Evolutionary conservation across 1,140 invertebrate species (phyloP).

Genomic region (Aphidius ervi): DNA sequence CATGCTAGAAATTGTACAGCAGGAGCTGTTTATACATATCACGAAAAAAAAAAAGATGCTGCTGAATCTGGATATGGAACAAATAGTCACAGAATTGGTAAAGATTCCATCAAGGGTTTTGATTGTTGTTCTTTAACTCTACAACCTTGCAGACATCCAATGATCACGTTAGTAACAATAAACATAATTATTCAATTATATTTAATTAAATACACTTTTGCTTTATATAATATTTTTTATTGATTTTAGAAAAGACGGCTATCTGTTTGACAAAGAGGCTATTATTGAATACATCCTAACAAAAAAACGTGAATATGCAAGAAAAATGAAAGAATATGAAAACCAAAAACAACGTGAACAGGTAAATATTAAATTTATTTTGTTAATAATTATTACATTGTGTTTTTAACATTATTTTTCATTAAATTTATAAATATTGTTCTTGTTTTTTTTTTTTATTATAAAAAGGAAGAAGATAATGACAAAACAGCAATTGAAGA

Average conservation of each 20-base stretch:
- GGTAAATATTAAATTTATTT: conserved; percentile 33
- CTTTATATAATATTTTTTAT: conserved; percentile 18
- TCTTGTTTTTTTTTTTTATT: conserved; percentile 3
- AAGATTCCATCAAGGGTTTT: conserved; percentile 97
- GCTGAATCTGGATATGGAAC: conserved; percentile 87
- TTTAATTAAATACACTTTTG: conserved; percentile 10
- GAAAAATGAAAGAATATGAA: conserved; percentile 91
- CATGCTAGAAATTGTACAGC: conserved; percentile 98
- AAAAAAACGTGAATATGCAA: conserved; percentile 89
- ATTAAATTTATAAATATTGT: background rate
- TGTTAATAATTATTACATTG: background rate
- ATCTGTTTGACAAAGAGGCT: conserved; percentile 95
- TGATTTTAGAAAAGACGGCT: conserved; percentile 80
- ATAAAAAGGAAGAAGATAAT: conserved; percentile 53
- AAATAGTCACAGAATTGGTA: conserved; percentile 79
- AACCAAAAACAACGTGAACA: conserved; percentile 77
- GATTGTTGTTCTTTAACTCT: conserved; percentile 96
- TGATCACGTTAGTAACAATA: conserved; percentile 66
- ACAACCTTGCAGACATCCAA: conserved; percentile 89
- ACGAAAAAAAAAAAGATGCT: conserved; percentile 96
- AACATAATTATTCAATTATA: conserved; percentile 13
- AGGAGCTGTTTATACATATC: conserved; percentile 96
- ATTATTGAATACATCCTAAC: conserved; percentile 93
- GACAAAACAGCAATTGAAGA: conserved; percentile 68
- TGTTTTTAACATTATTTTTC: too few species aligned